Conservation (phyloP, 2,888 invertebrate genomes). For the Parapristionchus giblindavisi region DNA sequence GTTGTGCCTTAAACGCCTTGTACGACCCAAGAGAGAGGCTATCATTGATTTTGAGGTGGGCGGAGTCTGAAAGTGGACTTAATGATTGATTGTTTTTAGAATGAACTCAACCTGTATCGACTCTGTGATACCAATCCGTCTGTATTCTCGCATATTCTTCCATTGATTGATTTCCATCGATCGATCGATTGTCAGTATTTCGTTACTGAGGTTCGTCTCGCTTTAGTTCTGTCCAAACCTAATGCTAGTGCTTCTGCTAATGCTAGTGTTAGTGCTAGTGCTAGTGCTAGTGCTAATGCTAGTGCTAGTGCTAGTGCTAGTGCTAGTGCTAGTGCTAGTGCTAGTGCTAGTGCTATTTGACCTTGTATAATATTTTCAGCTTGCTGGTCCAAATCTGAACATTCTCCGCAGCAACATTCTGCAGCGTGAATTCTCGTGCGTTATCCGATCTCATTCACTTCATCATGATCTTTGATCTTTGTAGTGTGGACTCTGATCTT, state of each 20-base stretch:
- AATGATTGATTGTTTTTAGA: constrained; percentile 4
- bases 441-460: neutral
- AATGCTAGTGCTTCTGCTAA: neutral
- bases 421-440: constrained; percentile 27
- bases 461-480: constrained; percentile 27
- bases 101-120: constrained; percentile 13
- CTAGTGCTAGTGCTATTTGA: no score
- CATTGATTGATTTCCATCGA: constrained; percentile 28
- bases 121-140: neutral
- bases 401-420: constrained; percentile 27
- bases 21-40: constrained; percentile 11
- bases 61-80: no score
- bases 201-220: constrained; percentile 19
- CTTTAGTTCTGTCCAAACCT: neutral
- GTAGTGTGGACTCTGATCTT: constrained; percentile 15
- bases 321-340: no score
- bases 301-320: no score
- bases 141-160: constrained; percentile 23
- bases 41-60: constrained; percentile 23
- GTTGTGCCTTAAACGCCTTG: constrained; percentile 8
- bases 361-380: neutral
- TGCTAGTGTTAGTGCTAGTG: no score
- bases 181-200: neutral
- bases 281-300: no score
- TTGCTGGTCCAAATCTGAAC: constrained; percentile 26